A percentile compares a stretch with the other conserved stretches of the same genome.
phyloP scores from a whole-genome alignment of 1,140 invertebrate species.

The Riptortus pedestris region DNA sequence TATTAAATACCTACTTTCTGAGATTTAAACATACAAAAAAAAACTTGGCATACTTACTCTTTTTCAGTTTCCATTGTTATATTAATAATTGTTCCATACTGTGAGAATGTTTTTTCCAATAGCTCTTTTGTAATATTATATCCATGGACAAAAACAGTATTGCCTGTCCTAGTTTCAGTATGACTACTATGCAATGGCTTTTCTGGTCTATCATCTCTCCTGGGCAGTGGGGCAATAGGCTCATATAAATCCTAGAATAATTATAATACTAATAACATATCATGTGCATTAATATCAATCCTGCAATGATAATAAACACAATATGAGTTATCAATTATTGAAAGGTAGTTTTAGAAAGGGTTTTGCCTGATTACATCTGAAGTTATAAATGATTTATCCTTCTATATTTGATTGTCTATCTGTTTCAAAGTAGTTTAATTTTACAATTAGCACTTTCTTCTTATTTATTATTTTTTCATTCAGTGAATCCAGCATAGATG shows the following conservation, averaged over 20 bases:
- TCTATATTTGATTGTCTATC: too few relatives aligned
- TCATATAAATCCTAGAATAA: constrained; percentile 67
- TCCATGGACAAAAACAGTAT: constrained; percentile 75
- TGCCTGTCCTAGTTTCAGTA: constrained; percentile 47
- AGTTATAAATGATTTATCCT: too few relatives aligned
- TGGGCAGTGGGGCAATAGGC: constrained; percentile 72
- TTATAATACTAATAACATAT: background rate
- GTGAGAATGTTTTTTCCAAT: constrained; percentile 64
- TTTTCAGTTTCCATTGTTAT: constrained; percentile 84
- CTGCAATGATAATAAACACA: background rate
- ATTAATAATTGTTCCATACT: constrained; percentile 71
- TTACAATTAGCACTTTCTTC: too few relatives aligned
- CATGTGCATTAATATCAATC: background rate
- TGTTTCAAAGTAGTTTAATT: too few relatives aligned
- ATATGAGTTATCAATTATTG: too few relatives aligned
- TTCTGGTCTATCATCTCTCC: constrained; percentile 47
- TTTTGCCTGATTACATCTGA: too few relatives aligned
- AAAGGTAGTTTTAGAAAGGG: too few relatives aligned
- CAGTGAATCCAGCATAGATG: too few relatives aligned
- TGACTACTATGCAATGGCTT: constrained; percentile 37
- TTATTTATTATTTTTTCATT: too few relatives aligned
- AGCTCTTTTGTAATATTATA: constrained; percentile 73
- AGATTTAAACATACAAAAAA: too few relatives aligned
- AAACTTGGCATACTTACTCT: too few relatives aligned
- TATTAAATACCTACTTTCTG: too few relatives aligned